Percentiles rank a stretch among this genome's conserved stretches.
phyloP scores from a whole-genome alignment of 2,113 vertebrate genomes.

The Acanthochromis polyacanthus region DNA sequence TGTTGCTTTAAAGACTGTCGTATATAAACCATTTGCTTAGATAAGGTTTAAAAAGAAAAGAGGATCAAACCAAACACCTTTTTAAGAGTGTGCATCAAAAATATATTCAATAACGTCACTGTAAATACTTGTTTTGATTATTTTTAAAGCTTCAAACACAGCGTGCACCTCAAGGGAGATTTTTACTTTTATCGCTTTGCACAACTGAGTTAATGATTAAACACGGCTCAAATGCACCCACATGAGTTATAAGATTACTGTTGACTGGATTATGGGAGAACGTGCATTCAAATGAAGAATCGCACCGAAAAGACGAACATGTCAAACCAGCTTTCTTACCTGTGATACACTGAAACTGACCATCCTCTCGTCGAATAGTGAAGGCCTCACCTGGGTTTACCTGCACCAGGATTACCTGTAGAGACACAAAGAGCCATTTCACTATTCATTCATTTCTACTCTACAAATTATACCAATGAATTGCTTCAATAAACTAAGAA shows the following conservation, averaged over 20 bases:
- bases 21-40: background rate
- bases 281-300: background rate
- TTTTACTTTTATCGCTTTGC: background rate
- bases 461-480: background rate
- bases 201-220: background rate
- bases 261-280: background rate
- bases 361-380: conserved; percentile 99
- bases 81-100: background rate
- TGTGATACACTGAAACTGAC: conserved; percentile 99
- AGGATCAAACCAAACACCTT: background rate
- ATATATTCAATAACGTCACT: background rate
- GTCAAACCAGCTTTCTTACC: conserved; percentile 82
- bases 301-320: background rate
- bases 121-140: background rate
- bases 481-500: too few relatives aligned
- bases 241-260: background rate
- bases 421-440: conserved; percentile 51
- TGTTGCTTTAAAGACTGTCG: background rate
- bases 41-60: background rate
- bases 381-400: conserved; percentile 99
- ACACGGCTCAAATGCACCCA: background rate
- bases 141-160: background rate
- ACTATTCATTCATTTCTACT: background rate
- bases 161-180: too few relatives aligned
- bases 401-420: conserved; percentile 99